Base-by-base conservation (phyloP, 2,888 invertebrate species). In the Eudasyphora cyanicolor region DNA sequence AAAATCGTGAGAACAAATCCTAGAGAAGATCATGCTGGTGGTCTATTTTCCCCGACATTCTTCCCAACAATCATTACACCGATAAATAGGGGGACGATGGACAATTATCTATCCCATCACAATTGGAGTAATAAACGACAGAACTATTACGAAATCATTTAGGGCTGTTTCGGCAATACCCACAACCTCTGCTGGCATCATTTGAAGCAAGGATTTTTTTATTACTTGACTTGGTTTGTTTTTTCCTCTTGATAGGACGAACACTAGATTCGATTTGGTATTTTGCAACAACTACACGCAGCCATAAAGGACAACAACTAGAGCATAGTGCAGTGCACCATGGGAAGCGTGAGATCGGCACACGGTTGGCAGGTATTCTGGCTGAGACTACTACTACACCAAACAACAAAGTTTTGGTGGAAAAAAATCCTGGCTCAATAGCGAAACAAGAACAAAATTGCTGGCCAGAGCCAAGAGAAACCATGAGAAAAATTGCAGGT, bases 401-500 rank as follows among this genome's bases (percentile, higher is more conserved):
- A 69, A 74, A n/a, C 60, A 82, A 49, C 35, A 71, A n/a, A n/a
- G n/a, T n/a, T n/a, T n/a, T n/a, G n/a, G n/a, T n/a, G n/a, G n/a
- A n/a, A n/a, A n/a, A n/a, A n/a, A n/a, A 51, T 45, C 64, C 42
- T 27, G 67, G 67, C 67, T 67, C 67, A 67, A 64, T n/a, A 62
- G 32, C 14, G 14, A 62, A 19, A n/a, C 32, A n/a, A n/a, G n/a
- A n/a, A 6, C 7, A 17, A 0, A 62, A 45, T 62, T 64, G n/a
- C n/a, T n/a, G n/a, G n/a, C n/a, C 54, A 29, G 19, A 29, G 17
- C 64, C 42, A 45, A 19, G 21, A 0, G 14, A 45, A 69, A 38
- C 32, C 29, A 64, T 84, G 83, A 76, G 83, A 81, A 84, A 84
- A 78, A 76, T 74, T 84, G 71, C 80, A 81, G 84, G 74, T 84